phyloP scores from a whole-genome alignment of 1,140 invertebrate genomes.

The Aphaenogaster floridana region DNA sequence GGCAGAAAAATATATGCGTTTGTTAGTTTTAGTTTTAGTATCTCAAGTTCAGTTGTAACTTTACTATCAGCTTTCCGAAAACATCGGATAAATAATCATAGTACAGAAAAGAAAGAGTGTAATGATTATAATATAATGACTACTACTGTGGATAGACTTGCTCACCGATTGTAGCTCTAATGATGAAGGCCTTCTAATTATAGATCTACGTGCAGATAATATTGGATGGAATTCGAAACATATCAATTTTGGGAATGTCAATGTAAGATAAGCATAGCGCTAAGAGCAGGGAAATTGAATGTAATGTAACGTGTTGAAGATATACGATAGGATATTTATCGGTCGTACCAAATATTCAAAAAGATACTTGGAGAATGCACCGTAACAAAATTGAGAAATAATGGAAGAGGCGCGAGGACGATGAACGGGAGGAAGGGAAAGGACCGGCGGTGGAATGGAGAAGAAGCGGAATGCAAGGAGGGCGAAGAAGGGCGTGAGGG shows the following conservation, averaged over 20 bases:
- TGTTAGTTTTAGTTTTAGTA: background rate
- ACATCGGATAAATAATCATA: background rate
- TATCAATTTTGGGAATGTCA: background rate
- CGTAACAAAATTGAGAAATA: slow-evolving; percentile 59
- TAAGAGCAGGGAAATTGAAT: background rate
- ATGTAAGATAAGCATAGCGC: background rate
- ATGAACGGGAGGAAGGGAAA: background rate
- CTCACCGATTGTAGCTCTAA: background rate
- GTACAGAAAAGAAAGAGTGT: background rate
- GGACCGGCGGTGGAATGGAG: slow-evolving; percentile 11
- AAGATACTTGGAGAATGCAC: slow-evolving; percentile 26
- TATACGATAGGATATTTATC: slow-evolving; percentile 15
- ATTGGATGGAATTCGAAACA: background rate
- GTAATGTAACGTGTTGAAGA: background rate
- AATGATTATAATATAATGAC: background rate
- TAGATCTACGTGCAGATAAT: background rate
- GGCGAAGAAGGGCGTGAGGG: background rate
- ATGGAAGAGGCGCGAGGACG: slow-evolving; percentile 41
- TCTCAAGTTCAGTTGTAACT: background rate
- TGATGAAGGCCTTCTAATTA: background rate
- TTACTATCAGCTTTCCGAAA: background rate
- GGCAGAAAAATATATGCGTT: background rate
- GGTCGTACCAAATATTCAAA: slow-evolving; percentile 15
- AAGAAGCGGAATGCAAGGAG: slow-evolving; percentile 28
- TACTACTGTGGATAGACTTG: background rate